Evolutionary conservation across 30 jellyfish, hydroid and myxozoan genomes (phyloP), one percentile per base, ranked within the genome.

Genomic region (Euphysa ruthae): DNA sequence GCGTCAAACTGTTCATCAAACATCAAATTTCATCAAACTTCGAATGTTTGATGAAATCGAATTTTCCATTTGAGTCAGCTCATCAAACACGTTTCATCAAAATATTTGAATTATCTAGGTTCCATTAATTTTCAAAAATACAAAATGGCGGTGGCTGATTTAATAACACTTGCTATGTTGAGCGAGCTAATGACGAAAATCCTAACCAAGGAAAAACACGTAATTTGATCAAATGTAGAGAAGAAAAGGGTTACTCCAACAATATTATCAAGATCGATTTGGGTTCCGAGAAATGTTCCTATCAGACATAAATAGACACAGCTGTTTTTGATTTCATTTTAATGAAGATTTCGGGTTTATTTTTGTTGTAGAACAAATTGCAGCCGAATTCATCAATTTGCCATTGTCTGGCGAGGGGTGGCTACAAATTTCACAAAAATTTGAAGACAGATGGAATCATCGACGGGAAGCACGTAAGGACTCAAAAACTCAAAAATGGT

Each of bases 391-490:
- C 78, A 24, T 66, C n/a, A 16, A 1, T 15, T 10, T 28, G 6
- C 79, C 79, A 43, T 8, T 0, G 3, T 18, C 81, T 27, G 66
- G 19, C 22, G 56, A 15, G 4, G 81, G 52, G 28, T 69, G 81
- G 81, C 21, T 16, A 20, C 6, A 0, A 5, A 26, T 49, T 18
- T 22, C 77, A 15, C 42, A 69, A 22, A 23, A 19, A 29, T 69
- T 69, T 46, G 79, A 49, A 49, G 74, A 69, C 6, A 33, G 63
- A 15, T 69, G 78, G 81, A 0, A 69, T 18, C 46, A 14, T 61
- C 75, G 60, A 8, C 1, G 31, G 74, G 74, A 27, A 61, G 38
- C 72, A 30, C 13, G 38, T 61, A 6, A 13, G 14, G 72, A 28
- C 35, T 26, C 74, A 0, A 30, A 19, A 26, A 12, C 81, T 58